Base-by-base conservation (phyloP, 2,797 vertebrate species). In the Clarias platycephalus region DNA sequence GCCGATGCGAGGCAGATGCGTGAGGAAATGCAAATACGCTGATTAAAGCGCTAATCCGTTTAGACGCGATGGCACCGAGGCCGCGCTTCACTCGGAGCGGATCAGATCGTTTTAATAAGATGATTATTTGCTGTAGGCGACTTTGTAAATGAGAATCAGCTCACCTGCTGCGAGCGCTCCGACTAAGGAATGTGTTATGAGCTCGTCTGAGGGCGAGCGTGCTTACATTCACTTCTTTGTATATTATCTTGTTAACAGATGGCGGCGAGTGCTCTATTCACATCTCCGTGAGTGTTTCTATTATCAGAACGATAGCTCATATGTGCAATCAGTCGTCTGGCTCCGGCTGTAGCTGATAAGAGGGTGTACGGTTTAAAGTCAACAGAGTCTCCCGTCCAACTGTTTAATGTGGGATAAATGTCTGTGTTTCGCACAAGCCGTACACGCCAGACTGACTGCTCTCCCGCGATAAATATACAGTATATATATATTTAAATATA, bases 41-140 rank as follows among this genome's bases (percentile, higher is more conserved):
- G 89, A 92, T 93, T 92, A 92, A 83, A 72, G 88, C 84, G 71
- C 88, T 93, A 93, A 94, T 92, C 90, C 90, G 87, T 90, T 92
- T 83, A 91, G 90, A 86, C 88, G 90, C 91, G 88, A 60, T 64
- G 83, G 85, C 77, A 28, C 62, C 34, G 60, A 49, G 83, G 85
- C 85, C 88, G 84, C 85, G 88, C 82, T 84, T 57, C 87, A 80
- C 88, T 84, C 80, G 18, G 87, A 74, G 84, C 87, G 87, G 91
- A 92, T 91, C 88, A 89, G 92, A 91, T 91, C 90, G 88, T 91
- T 91, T 92, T 92, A 93, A 93, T 93, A 91, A 92, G 89, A 91
- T 93, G 92, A 93, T 93, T 93, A 93, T 93, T 94, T 89, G 67
- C 58, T 87, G 90, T 88, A 89, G 91, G 91, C 92, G 91, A 87